Base-by-base conservation (phyloP, 2,797 vertebrate species). In the Sebastes itinus region DNA sequence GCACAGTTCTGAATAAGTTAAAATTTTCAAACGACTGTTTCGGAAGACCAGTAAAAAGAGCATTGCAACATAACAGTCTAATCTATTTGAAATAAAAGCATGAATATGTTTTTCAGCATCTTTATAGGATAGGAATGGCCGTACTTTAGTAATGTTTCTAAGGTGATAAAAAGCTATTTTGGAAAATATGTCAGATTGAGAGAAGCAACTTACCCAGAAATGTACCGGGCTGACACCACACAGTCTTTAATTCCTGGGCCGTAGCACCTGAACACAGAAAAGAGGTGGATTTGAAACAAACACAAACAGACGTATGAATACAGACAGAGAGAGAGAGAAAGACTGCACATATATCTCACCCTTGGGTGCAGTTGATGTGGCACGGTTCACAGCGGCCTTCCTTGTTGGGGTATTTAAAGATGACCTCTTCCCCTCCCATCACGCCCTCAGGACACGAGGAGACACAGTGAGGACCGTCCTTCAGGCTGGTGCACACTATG, bases 391-490 rank as follows among this genome's bases (percentile, higher is more conserved):
- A 99, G 85, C 93, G 94, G 59, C 91, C 92, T 72, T 90, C 76
- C 64, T 81, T 75, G 81, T 97, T 96, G 6, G 97, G 87, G 87
- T 96, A 99, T 87, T 99, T 99, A 89, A 96, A 99, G 93, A 99
- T 97, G 76, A 96, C 92, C 1, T 96, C 97, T 18, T 97, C 97
- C 79, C 95, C 96, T 27, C 97, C 97, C 90, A 97, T 95, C 82
- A 99, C 92, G 1, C 97, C 97, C 3, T 96, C 87, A 6, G 98
- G 98, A 88, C 98, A 99, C 2, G 87, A 94, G 70, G 95, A 94
- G 63, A 99, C 98, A 66, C 98, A 99, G 90, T 99, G 97, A 2
- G 97, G 97, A 1, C 98, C 98, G 2, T 99, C 98, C 70, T 95
- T 93, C 73, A 96, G 94, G 66, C 89, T 95, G 27, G 95, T 94